Percentiles rank a stretch among this genome's conserved stretches.
These are phyloP conservation scores for Leptopilina boulardi DNA, from an alignment of 1,140 invertebrate species.

Conservation along the genomic window DNA sequence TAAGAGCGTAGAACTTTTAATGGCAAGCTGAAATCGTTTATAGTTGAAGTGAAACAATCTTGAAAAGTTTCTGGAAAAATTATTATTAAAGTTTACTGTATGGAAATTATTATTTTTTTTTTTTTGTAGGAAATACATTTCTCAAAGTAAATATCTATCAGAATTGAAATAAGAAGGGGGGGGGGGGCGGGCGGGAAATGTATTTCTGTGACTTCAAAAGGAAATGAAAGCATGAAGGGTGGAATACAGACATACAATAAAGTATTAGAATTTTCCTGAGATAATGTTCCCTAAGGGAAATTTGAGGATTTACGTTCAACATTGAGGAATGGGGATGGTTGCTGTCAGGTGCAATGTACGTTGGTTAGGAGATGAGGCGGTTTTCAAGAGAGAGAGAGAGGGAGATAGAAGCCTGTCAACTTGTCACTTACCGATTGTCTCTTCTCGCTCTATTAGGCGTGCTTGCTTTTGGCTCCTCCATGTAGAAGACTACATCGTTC, in stretches of 20 bases:
- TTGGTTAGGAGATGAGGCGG: not conserved
- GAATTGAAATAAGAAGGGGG: no score
- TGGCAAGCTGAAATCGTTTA: no score
- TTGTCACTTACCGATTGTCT: slow-evolving; percentile 74
- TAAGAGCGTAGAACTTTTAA: no score
- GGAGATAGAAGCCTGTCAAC: not conserved
- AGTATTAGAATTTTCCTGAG: not conserved
- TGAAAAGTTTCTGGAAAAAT: no score
- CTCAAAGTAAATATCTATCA: no score
- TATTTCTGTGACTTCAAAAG: no score
- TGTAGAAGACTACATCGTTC: slow-evolving; percentile 83
- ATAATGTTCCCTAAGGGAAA: not conserved
- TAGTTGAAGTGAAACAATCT: no score
- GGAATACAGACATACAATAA: not conserved
- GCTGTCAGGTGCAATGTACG: not conserved
- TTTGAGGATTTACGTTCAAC: not conserved
- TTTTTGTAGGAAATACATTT: no score
- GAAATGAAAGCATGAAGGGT: not conserved
- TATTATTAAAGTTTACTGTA: no score
- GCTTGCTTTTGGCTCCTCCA: slow-evolving; percentile 82
- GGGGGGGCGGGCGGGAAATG: no score
- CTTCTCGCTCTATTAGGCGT: slow-evolving; percentile 80
- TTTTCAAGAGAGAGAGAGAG: no score
- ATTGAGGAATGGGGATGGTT: slow-evolving; percentile 23
- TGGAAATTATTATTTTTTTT: no score